These are phyloP conservation scores for Nibea albiflora DNA, from an alignment of 2,113 vertebrate genomes.

Conservation along the genomic window DNA sequence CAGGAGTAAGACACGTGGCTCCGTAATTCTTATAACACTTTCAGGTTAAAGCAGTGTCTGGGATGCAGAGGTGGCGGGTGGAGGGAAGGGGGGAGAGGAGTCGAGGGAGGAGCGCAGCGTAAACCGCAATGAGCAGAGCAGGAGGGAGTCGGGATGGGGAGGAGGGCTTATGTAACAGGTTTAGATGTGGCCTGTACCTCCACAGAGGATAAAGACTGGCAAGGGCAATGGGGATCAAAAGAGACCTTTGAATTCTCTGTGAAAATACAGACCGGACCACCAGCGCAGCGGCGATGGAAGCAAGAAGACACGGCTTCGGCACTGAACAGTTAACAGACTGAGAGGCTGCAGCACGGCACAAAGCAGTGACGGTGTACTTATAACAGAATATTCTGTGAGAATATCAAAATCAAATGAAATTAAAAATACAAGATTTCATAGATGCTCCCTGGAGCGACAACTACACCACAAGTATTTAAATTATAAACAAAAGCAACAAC, in stretches of 20 bases:
- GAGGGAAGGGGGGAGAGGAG: not conserved
- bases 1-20: slow-evolving; percentile 7
- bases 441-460: not conserved
- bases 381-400: not conserved
- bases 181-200: slow-evolving; percentile 68
- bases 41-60: slow-evolving; percentile 40
- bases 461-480: too few species aligned
- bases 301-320: slow-evolving; percentile 15
- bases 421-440: slow-evolving; percentile 1
- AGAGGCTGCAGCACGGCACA: not conserved
- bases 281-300: slow-evolving; percentile 20
- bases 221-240: slow-evolving; percentile 65
- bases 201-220: slow-evolving; percentile 68
- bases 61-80: slow-evolving; percentile 27
- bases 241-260: slow-evolving; percentile 55
- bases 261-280: slow-evolving; percentile 43
- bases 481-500: too few species aligned
- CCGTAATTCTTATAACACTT: slow-evolving; percentile 32
- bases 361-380: not conserved
- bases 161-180: slow-evolving; percentile 77
- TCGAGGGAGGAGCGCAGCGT: slow-evolving; percentile 27
- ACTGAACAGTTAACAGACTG: slow-evolving; percentile 16
- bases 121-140: slow-evolving; percentile 61
- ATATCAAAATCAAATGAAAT: not conserved
- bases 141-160: slow-evolving; percentile 44